A percentile compares a stretch with the other conserved stretches of the same genome.
phyloP scores from a whole-genome alignment of 2,113 vertebrate species.

The Osmerus mordax region DNA sequence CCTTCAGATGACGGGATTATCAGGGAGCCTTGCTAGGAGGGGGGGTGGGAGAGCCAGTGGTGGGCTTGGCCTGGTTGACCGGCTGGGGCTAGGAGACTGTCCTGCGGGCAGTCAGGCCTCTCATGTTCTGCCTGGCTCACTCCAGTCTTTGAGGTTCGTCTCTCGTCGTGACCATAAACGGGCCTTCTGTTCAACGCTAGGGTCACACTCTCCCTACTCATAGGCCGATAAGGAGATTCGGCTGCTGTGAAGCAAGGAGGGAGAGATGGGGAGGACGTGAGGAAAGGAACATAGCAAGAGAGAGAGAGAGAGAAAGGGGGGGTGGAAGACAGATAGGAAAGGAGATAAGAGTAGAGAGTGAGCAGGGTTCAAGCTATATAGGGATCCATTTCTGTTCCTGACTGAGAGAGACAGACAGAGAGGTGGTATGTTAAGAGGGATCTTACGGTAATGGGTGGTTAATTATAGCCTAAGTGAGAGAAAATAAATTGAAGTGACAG shows the following conservation, averaged over 20 bases:
- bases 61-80: not conserved
- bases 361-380: conserved; percentile 1
- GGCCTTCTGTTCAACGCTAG: conserved; percentile 40
- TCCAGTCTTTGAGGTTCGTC: conserved; percentile 32
- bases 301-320: conserved; percentile 18
- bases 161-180: conserved; percentile 58
- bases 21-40: not conserved
- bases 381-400: not conserved
- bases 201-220: conserved; percentile 51
- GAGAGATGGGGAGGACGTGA: not conserved
- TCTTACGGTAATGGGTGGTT: conserved; percentile 21
- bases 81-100: conserved; percentile 15
- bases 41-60: no score
- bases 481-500: conserved; percentile 48
- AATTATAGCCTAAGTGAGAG: conserved; percentile 54
- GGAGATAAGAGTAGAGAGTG: not conserved
- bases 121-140: conserved; percentile 26
- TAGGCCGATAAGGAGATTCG: conserved; percentile 40
- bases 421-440: conserved; percentile 1
- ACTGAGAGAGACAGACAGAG: conserved; percentile 20
- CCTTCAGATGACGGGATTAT: not conserved
- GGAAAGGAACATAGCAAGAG: conserved; percentile 16
- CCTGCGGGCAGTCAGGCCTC: conserved; percentile 8
- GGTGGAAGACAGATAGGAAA: conserved; percentile 9
- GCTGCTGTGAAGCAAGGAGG: conserved; percentile 5